These are phyloP conservation scores for Lagorchestes hirsutus DNA, from an alignment of 2,797 vertebrate genomes.

Conservation along the genomic window DNA sequence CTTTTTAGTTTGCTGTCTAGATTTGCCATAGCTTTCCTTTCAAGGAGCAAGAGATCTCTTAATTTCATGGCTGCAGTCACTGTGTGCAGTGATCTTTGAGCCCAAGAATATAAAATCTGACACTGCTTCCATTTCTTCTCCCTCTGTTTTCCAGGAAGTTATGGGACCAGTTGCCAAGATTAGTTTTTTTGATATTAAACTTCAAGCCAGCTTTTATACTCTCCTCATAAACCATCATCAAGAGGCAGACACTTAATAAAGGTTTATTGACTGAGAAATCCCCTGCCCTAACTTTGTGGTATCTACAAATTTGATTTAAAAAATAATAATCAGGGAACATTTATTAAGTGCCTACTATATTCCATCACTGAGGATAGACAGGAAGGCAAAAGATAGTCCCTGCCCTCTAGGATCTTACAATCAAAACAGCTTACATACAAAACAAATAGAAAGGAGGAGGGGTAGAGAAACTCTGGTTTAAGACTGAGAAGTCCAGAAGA, in stretches of 20 bases:
- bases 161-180: not conserved
- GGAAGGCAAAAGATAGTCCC: not conserved
- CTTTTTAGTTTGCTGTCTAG: too few species aligned
- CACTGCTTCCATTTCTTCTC: not conserved
- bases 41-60: not conserved
- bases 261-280: not conserved
- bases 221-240: not conserved
- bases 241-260: not conserved
- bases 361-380: too few species aligned
- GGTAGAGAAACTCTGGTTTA: not conserved
- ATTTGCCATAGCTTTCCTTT: not conserved
- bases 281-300: not conserved
- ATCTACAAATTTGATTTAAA: too few species aligned
- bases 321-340: too few species aligned
- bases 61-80: not conserved
- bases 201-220: not conserved
- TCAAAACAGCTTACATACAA: not conserved
- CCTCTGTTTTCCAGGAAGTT: not conserved
- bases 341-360: too few species aligned
- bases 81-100: not conserved
- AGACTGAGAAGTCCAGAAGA: too few species aligned
- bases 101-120: not conserved
- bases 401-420: not conserved
- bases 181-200: not conserved
- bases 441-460: not conserved